Evolutionary conservation across 2,888 invertebrate genomes (phyloP).

Genomic region (Pachliopta kotzebuea): DNA sequence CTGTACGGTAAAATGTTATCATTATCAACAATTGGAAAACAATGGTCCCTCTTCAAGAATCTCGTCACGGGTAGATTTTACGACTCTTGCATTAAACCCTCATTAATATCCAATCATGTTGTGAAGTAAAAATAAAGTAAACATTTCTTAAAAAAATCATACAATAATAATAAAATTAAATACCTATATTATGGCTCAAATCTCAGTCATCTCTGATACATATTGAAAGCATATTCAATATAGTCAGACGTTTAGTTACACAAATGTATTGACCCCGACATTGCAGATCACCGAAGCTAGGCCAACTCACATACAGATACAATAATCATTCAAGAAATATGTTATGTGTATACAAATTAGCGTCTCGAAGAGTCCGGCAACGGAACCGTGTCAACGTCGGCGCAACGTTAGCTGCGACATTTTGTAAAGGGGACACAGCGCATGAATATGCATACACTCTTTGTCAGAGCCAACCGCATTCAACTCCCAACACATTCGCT

Average conservation of each 20-base stretch:
- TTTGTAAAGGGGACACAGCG: conserved; percentile 55
- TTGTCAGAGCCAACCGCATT: conserved; percentile 60
- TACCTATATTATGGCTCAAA: neutral
- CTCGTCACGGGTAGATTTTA: too few species aligned
- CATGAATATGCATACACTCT: conserved; percentile 70
- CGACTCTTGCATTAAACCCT: too few species aligned
- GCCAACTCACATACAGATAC: conserved; percentile 18
- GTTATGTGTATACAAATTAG: conserved; percentile 45
- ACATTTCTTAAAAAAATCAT: too few species aligned
- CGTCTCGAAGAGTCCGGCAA: conserved; percentile 47
- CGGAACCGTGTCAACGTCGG: conserved; percentile 52
- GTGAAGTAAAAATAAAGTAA: too few species aligned
- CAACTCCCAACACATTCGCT: conserved; percentile 48
- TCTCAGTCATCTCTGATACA: neutral
- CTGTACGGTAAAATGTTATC: too few species aligned
- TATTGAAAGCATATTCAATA: neutral
- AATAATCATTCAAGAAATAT: conserved; percentile 25
- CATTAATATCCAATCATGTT: too few species aligned
- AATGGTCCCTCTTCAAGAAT: too few species aligned
- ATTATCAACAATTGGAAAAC: too few species aligned
- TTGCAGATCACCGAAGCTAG: conserved; percentile 22
- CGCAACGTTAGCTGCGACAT: conserved; percentile 47
- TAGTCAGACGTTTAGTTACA: conserved; percentile 1
- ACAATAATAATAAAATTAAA: neutral
- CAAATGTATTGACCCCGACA: conserved; percentile 25